phyloP scores from a whole-genome alignment of 1,140 invertebrate species.

The Bathynomus jamesi region DNA sequence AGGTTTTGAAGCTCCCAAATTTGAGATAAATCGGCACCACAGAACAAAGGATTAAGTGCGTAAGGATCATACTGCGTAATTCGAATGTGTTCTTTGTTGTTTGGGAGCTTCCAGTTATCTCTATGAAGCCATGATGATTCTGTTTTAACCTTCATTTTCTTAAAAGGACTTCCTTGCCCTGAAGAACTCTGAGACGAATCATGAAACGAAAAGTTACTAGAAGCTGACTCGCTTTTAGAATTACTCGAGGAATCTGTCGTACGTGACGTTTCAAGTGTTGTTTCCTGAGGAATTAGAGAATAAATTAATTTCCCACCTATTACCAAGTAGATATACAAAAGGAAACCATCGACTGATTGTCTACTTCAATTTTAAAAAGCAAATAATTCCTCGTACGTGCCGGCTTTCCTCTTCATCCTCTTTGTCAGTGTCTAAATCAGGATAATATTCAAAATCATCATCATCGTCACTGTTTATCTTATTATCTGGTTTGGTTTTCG shows the following conservation, averaged over 20 bases:
- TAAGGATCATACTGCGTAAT: slow-evolving; percentile 57
- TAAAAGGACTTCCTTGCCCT: background rate
- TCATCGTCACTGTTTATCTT: slow-evolving; percentile 12
- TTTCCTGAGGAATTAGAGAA: no score
- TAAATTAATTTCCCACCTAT: no score
- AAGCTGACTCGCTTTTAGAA: background rate
- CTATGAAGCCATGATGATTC: background rate
- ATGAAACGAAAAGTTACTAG: background rate
- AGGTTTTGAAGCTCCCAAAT: slow-evolving; percentile 76
- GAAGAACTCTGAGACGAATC: background rate
- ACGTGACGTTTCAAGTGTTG: no score
- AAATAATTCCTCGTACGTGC: no score
- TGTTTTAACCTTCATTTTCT: background rate
- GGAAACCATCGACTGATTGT: no score
- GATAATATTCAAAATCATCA: slow-evolving; percentile 41
- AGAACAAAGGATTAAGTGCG: slow-evolving; percentile 72
- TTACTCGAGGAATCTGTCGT: background rate
- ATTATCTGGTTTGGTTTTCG: no score
- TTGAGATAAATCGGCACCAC: slow-evolving; percentile 59
- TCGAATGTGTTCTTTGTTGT: slow-evolving; percentile 19
- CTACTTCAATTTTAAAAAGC: no score
- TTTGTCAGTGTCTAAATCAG: slow-evolving; percentile 40
- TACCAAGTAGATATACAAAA: no score
- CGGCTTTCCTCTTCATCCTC: background rate
- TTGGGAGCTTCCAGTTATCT: background rate